phyloP scores from a whole-genome alignment of 2,888 invertebrate genomes.

The Sphaeridia pumilis region DNA sequence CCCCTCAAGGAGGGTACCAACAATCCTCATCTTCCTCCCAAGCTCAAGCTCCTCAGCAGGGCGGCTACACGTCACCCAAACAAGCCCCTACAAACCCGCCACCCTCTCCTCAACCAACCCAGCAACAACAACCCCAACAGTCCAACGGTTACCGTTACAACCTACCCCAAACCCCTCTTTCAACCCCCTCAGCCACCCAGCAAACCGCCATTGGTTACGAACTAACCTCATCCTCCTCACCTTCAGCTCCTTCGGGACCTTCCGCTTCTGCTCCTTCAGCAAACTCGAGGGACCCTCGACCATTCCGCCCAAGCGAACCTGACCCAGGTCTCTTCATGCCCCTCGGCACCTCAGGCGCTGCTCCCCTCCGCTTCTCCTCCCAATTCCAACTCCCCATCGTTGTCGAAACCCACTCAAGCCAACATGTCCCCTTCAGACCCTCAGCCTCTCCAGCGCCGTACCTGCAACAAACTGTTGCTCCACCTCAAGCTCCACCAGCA shows the following conservation, averaged over 20 bases:
- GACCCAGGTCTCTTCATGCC: background rate
- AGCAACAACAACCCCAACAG: conserved; percentile 13
- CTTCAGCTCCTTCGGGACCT: too few relatives aligned
- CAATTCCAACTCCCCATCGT: conserved; percentile 13
- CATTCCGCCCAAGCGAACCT: background rate
- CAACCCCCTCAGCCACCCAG: background rate
- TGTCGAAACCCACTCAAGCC: conserved; percentile 7
- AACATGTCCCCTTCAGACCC: conserved; percentile 3
- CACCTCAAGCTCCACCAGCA: conserved; percentile 5
- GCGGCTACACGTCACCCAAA: conserved; percentile 3
- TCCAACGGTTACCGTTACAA: background rate
- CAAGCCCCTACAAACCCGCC: background rate
- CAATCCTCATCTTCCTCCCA: background rate
- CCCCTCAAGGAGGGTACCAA: background rate
- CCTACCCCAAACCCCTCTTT: background rate
- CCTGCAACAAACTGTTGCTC: conserved; percentile 4
- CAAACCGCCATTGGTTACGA: background rate
- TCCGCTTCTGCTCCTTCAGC: too few relatives aligned
- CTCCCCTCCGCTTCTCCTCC: background rate
- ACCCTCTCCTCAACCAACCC: conserved; percentile 4
- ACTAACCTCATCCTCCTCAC: too few relatives aligned
- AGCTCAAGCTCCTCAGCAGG: conserved; percentile 4
- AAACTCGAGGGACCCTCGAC: background rate
- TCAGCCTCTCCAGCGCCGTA: background rate
- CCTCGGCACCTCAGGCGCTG: background rate